Conservation (phyloP, 2,797 vertebrate genomes). For the Oreonectes daqikongensis region DNA sequence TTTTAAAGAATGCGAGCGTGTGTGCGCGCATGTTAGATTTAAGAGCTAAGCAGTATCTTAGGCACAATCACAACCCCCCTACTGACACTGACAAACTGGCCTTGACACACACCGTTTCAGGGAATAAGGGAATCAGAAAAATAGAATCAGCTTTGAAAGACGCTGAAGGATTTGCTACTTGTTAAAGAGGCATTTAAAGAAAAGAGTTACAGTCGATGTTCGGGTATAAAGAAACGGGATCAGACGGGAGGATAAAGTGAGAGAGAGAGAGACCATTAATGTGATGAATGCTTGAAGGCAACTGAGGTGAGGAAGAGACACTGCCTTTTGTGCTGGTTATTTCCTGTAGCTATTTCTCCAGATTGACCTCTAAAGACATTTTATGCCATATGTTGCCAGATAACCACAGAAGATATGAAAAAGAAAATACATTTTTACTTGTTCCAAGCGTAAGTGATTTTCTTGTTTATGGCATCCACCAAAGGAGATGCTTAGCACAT, state of each 20-base stretch:
- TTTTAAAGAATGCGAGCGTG: slow-evolving; percentile 38
- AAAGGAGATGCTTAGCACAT: not conserved
- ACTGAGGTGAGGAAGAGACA: slow-evolving; percentile 18
- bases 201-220: slow-evolving; percentile 26
- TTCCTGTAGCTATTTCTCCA: slow-evolving; percentile 70
- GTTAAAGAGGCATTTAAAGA: slow-evolving; percentile 26
- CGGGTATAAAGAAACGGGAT: slow-evolving; percentile 7
- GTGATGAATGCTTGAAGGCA: slow-evolving; percentile 23
- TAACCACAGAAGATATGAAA: not conserved
- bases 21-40: slow-evolving; percentile 14
- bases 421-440: not conserved
- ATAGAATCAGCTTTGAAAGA: slow-evolving; percentile 17
- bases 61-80: slow-evolving; percentile 44
- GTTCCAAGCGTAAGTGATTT: not conserved
- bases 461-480: not conserved
- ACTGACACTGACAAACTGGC: slow-evolving; percentile 53
- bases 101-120: slow-evolving; percentile 46
- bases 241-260: not conserved
- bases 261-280: slow-evolving; percentile 20
- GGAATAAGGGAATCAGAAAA: slow-evolving; percentile 36
- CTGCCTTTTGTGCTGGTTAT: slow-evolving; percentile 59
- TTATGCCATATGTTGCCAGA: not conserved
- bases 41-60: slow-evolving; percentile 40
- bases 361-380: slow-evolving; percentile 67
- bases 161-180: slow-evolving; percentile 32